Percentiles rank a stretch among this genome's conserved stretches.
These are phyloP conservation scores for Cryptotis parvus DNA, from an alignment of 2,113 vertebrate genomes.

Conservation along the genomic window DNA sequence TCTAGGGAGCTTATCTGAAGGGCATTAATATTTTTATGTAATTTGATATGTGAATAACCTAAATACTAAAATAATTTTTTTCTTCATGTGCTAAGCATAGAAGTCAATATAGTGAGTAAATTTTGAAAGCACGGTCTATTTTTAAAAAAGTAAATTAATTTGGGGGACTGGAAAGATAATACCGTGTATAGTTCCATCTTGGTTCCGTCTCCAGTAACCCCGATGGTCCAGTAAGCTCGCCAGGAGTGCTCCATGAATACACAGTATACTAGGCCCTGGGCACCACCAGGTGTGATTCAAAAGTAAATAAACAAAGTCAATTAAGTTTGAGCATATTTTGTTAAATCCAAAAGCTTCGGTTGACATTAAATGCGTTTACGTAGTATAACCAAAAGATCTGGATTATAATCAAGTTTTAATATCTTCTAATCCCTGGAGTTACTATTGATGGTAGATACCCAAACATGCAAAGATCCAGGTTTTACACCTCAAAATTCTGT, in stretches of 20 bases:
- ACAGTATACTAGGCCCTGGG: no score
- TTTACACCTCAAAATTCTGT: not conserved
- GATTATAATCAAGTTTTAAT: not conserved
- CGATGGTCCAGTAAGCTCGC: no score
- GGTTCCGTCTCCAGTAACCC: no score
- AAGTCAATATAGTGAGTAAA: slow-evolving; percentile 39
- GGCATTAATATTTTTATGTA: slow-evolving; percentile 46
- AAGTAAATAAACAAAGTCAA: no score
- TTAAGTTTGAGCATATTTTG: not conserved
- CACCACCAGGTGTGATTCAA: no score
- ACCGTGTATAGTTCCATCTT: no score
- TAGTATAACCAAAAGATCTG: not conserved
- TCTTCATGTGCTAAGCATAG: slow-evolving; percentile 47
- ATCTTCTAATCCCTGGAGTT: not conserved
- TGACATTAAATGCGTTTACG: not conserved
- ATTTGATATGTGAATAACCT: slow-evolving; percentile 66
- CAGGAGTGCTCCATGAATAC: no score
- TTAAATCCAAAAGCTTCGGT: not conserved
- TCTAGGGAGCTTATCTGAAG: slow-evolving; percentile 48
- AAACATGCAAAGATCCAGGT: not conserved
- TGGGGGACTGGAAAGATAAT: no score
- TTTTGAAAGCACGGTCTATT: not conserved
- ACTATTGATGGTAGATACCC: not conserved
- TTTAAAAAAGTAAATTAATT: not conserved
- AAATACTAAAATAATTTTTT: slow-evolving; percentile 66